Percentiles rank a stretch among this genome's conserved stretches.
Conservation (phyloP, 2,113 vertebrate genomes). For the Toxotes jaculatrix region DNA sequence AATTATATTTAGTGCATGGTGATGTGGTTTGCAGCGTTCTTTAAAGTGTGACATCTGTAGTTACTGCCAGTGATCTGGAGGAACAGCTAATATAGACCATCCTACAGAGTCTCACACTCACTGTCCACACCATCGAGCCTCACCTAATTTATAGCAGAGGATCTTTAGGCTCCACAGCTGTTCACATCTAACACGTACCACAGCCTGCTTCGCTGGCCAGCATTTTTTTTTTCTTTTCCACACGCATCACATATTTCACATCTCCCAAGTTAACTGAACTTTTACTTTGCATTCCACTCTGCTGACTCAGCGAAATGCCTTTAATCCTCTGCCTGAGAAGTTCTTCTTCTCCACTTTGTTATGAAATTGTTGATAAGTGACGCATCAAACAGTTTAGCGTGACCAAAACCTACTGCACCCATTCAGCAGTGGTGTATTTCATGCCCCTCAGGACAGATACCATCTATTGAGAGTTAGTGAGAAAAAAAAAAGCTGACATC, state of each 20-base stretch:
- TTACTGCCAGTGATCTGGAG: not conserved
- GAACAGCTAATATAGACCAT: not conserved
- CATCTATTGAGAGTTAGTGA: slow-evolving; percentile 15
- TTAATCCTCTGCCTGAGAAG: not conserved
- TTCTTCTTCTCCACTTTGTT: slow-evolving; percentile 35
- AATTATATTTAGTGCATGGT: not conserved
- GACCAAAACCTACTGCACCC: not conserved
- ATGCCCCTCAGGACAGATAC: not conserved
- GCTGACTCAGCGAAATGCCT: slow-evolving; percentile 32
- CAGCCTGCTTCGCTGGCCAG: not conserved
- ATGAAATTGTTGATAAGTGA: slow-evolving; percentile 34
- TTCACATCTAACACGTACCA: not conserved
- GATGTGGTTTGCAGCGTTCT: not conserved
- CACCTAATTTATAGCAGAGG: not conserved
- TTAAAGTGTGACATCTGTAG: slow-evolving; percentile 20
- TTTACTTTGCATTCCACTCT: slow-evolving; percentile 34
- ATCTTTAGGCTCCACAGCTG: slow-evolving; percentile 14
- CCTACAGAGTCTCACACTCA: not conserved
- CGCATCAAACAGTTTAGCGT: not conserved
- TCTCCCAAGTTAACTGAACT: slow-evolving; percentile 8
- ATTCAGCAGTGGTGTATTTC: slow-evolving; percentile 4
- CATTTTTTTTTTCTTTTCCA: not conserved
- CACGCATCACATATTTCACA: slow-evolving; percentile 8
- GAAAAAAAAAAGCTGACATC: slow-evolving; percentile 10
- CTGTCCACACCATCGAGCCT: not conserved